Conservation (phyloP, 2,797 vertebrate genomes). For the Arctocebus calabarensis region DNA sequence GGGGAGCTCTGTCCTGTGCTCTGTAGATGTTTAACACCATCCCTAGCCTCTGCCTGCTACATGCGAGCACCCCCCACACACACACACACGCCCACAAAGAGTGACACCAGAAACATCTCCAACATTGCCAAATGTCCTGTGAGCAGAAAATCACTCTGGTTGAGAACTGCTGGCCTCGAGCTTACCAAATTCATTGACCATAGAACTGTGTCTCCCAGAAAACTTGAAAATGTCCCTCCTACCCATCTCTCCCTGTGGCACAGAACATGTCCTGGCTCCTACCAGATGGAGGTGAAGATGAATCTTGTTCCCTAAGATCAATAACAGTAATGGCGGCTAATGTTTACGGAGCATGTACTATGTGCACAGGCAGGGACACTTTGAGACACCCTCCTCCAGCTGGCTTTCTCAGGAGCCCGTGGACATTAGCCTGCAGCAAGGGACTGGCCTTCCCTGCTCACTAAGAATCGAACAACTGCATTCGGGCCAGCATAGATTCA, state of each 20-base stretch:
- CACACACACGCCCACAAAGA: too few species aligned
- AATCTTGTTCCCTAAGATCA: neutral
- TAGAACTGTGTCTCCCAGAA: neutral
- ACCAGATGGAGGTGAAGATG: neutral
- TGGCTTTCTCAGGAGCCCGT: neutral
- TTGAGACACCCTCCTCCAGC: neutral
- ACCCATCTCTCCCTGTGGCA: neutral
- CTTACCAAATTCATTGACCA: accelerated
- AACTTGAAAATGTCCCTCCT: too few species aligned
- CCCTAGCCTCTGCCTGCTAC: neutral
- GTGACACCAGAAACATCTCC: neutral
- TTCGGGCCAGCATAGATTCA: neutral
- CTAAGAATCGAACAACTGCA: neutral
- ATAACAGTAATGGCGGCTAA: neutral
- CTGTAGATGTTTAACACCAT: neutral
- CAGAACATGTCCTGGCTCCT: neutral
- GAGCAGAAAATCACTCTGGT: accelerated
- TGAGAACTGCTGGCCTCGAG: neutral
- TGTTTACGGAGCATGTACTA: neutral
- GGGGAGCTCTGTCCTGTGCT: too few species aligned
- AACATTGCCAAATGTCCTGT: neutral
- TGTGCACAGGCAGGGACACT: neutral
- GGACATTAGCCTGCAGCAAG: neutral
- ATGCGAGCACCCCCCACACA: accelerated
- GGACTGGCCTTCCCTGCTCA: neutral